Evolutionary conservation across 30 jellyfish, hydroid and myxozoan species (phyloP).

Genomic region (Morbakka virulenta): DNA sequence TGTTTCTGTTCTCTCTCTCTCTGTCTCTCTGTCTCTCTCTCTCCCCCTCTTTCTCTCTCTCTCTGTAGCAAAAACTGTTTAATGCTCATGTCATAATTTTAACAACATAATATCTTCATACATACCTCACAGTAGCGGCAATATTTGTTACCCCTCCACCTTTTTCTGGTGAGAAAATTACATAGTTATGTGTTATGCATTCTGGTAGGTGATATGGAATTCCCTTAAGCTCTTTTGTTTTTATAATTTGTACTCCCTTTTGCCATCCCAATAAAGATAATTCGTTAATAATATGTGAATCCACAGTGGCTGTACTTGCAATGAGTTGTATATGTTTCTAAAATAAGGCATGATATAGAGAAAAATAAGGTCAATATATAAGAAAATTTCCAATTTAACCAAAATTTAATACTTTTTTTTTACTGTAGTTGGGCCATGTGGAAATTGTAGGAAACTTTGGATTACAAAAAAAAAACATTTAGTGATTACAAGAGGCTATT

Average conservation of each 20-base stretch:
- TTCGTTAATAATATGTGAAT: slow-evolving; percentile 41
- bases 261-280: slow-evolving; percentile 78
- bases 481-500: no score
- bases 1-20: no score
- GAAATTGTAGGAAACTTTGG: no score
- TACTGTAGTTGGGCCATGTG: background rate
- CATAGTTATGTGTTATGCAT: slow-evolving; percentile 53
- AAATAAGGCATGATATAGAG: no score
- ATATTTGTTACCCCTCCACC: slow-evolving; percentile 36
- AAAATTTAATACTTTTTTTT: background rate
- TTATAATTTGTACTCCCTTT: slow-evolving; percentile 20
- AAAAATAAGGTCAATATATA: no score
- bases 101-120: no score
- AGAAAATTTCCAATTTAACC: background rate
- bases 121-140: slow-evolving; percentile 47
- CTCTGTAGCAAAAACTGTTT: no score
- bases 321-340: slow-evolving; percentile 59
- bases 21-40: no score
- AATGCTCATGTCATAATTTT: no score
- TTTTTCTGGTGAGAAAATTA: slow-evolving; percentile 44
- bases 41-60: no score
- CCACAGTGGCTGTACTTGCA: slow-evolving; percentile 89
- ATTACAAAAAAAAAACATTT: no score
- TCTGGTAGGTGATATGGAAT: slow-evolving; percentile 55
- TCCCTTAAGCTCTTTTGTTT: slow-evolving; percentile 31